Evolutionary conservation across 2,113 vertebrate genomes (phyloP), one percentile per base, ranked within the genome.

Genomic region (Engystomops pustulosus): DNA sequence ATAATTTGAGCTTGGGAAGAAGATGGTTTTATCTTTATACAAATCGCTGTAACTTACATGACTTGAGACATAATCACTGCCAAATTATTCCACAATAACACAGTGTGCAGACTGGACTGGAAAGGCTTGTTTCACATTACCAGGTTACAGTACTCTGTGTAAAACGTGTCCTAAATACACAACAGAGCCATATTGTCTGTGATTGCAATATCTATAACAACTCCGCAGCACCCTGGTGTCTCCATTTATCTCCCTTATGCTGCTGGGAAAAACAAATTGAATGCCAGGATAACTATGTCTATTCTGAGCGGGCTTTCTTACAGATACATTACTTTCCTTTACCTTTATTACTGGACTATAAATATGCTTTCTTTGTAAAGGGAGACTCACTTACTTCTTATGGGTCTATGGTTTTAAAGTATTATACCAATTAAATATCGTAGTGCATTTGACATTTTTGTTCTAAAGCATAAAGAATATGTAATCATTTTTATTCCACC

Each of bases 131-230:
- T 11, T 69, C 34, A 36, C 67, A 30, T 69, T 69, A 38, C 67
- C 62, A 17, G 30, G 30, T 67, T 67, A 67, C 27, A 67, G 68
- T 45, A 41, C 41, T 15, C 45, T 51, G 71, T 47, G n/a, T 51
- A 75, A 75, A 49, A 47, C 5, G 17, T 49, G 45, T 44, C n/a
- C 1, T 75, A 75, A 75, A 75, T 47, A 49, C 71, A 75, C 44
- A 49, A 51, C 71, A 32, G 11, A 27, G 32, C 25, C 14, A 20
- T 51, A 25, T 20, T 32, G 25, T 51, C 17, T 32, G 25, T 32
- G 25, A 51, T 74, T 47, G 70, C 70, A 74, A 45, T 74, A 27
- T 15, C 70, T 74, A 47, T 74, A 74, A 47, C 70, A 8, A 30
- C 14, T 47, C 44, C 25, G 5, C 25, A 47, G 14, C 23, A 47